These are phyloP conservation scores for Drosophila bipectinata DNA, from an alignment of 1,140 invertebrate species.

Conservation along the genomic window DNA sequence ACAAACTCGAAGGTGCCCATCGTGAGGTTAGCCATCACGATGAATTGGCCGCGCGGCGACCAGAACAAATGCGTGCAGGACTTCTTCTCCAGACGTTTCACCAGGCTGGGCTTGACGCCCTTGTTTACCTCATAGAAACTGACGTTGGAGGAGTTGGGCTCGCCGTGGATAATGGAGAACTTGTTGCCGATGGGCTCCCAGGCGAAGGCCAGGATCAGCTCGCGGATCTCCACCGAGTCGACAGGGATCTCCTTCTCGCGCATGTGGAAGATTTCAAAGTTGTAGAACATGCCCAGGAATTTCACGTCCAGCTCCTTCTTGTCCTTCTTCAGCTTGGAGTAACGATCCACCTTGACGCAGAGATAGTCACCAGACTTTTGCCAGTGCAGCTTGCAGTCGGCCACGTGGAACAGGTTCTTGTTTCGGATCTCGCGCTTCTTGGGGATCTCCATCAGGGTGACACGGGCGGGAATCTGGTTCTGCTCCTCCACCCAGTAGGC, in stretches of 20 bases:
- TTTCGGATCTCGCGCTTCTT: constrained; percentile 96
- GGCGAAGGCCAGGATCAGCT: constrained; percentile 97
- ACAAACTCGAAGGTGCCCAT: constrained; percentile 97
- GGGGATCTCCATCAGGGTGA: constrained; percentile 93
- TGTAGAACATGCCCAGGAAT: constrained; percentile 98
- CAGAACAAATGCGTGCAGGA: constrained; percentile 98
- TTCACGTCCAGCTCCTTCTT: constrained; percentile 94
- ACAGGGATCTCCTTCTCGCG: constrained; percentile 99
- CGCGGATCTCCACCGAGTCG: constrained; percentile 97
- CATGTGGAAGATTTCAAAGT: constrained; percentile 99
- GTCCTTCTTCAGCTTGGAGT: constrained; percentile 96
- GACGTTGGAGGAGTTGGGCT: constrained; percentile 93
- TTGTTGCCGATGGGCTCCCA: constrained; percentile 99
- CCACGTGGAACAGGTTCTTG: constrained; percentile 99
- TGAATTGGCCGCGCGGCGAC: constrained; percentile 98
- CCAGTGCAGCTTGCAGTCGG: constrained; percentile 99
- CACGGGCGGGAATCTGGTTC: constrained; percentile 94
- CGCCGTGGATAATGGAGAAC: constrained; percentile 98
- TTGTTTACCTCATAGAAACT: constrained; percentile 97
- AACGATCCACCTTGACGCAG: constrained; percentile 99
- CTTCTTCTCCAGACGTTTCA: constrained; percentile 96
- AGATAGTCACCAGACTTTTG: constrained; percentile 97
- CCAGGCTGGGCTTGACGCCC: constrained; percentile 93
- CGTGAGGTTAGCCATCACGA: constrained; percentile 94
- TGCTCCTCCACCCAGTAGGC: constrained; percentile 99